These are phyloP conservation scores for Plebejus anna DNA, from an alignment of 2,888 invertebrate species.

Conservation along the genomic window DNA sequence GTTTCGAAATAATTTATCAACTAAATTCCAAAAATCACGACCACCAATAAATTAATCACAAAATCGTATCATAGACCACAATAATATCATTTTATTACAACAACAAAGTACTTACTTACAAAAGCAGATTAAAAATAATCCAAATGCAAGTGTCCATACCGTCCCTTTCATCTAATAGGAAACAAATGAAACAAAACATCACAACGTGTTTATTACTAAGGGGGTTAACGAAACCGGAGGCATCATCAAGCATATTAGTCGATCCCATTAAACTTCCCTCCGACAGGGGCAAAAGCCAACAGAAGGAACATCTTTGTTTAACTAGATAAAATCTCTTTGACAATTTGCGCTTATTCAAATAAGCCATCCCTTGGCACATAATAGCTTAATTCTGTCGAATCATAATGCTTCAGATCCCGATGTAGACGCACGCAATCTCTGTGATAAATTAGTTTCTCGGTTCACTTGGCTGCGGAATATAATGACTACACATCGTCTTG, in stretches of 20 bases:
- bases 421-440: conserved; percentile 31
- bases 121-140: conserved; percentile 56
- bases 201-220: conserved; percentile 63
- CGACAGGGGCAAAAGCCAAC: conserved; percentile 69
- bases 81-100: conserved; percentile 14
- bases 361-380: conserved; percentile 69
- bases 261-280: conserved; percentile 72
- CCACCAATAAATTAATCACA: background rate
- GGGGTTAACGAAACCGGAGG: conserved; percentile 64
- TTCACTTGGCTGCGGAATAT: conserved; percentile 34
- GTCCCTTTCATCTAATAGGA: conserved; percentile 36
- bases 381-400: conserved; percentile 66
- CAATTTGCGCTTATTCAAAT: conserved; percentile 79
- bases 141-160: conserved; percentile 46
- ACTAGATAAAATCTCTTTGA: conserved; percentile 79
- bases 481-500: conserved; percentile 27
- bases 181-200: conserved; percentile 47
- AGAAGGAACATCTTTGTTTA: conserved; percentile 76
- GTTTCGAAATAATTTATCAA: background rate
- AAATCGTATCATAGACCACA: background rate
- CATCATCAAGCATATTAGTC: conserved; percentile 75
- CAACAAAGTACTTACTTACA: conserved; percentile 47
- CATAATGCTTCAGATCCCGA: conserved; percentile 43
- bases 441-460: conserved; percentile 41
- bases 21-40: background rate